Evolutionary conservation across 2,113 vertebrate genomes (phyloP).

Genomic region (Okapia johnstoni): DNA sequence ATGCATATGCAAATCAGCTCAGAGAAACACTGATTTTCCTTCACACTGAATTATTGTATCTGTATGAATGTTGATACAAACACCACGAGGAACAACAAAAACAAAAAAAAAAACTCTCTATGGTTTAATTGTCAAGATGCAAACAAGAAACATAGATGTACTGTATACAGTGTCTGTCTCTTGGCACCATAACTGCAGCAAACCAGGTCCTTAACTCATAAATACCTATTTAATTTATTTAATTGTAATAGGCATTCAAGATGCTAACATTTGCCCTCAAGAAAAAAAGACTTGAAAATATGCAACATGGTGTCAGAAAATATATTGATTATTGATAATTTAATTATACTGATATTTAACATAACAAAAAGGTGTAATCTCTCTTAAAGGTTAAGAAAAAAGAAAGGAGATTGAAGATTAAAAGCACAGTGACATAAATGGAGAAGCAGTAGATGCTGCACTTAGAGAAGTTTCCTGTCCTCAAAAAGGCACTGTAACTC

Average conservation of each 20-base stretch:
- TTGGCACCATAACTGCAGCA: conserved; percentile 37
- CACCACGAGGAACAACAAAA: conserved; percentile 55
- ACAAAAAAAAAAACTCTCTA: conserved; percentile 36
- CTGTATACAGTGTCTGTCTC: conserved; percentile 52
- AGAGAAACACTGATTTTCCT: conserved; percentile 63
- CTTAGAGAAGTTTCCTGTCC: neutral
- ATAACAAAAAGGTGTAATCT: conserved; percentile 7
- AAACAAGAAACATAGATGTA: conserved; percentile 58
- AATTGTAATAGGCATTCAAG: neutral
- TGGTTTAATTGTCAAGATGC: conserved; percentile 73
- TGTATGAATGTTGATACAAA: conserved; percentile 68
- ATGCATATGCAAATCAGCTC: conserved; percentile 78
- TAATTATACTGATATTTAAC: neutral
- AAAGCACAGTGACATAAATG: accelerated
- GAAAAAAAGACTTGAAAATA: neutral
- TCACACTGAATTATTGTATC: conserved; percentile 57
- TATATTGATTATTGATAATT: conserved; percentile 1
- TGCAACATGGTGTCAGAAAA: neutral
- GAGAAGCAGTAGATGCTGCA: neutral
- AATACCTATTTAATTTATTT: conserved; percentile 31
- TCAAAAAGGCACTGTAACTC: neutral
- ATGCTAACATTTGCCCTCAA: neutral
- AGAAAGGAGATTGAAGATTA: neutral
- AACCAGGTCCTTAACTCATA: conserved; percentile 37
- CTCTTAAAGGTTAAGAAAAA: neutral